Conservation (phyloP, 2,113 vertebrate genomes). For the Engystomops pustulosus region DNA sequence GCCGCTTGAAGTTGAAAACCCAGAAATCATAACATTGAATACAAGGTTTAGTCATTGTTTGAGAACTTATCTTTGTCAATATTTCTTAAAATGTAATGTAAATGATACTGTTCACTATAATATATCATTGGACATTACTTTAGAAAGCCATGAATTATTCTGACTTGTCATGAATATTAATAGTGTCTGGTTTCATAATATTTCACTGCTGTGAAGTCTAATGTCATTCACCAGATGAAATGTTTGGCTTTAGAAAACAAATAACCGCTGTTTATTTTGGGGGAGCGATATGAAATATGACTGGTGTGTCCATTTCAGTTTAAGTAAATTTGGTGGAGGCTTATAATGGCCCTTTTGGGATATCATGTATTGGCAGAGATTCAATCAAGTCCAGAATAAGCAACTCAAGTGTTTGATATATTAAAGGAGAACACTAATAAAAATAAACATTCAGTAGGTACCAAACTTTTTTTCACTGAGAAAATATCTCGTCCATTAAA, state of each 20-base stretch:
- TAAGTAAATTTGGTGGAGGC: background rate
- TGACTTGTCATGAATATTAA: constrained; percentile 79
- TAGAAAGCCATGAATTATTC: constrained; percentile 78
- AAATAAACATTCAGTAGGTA: no score
- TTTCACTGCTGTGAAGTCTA: constrained; percentile 75
- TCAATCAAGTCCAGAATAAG: background rate
- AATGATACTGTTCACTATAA: constrained; percentile 78
- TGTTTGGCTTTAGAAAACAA: constrained; percentile 71
- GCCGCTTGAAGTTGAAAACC: constrained; percentile 78
- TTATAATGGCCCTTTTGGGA: constrained; percentile 8
- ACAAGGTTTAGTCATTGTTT: constrained; percentile 81
- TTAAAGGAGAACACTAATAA: background rate
- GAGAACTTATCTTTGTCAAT: constrained; percentile 84
- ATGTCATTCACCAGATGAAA: constrained; percentile 57
- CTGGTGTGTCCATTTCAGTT: background rate
- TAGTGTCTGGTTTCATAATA: constrained; percentile 70
- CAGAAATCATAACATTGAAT: constrained; percentile 83
- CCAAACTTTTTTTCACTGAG: no score
- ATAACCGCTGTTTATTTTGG: constrained; percentile 58
- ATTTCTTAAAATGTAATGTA: constrained; percentile 79
- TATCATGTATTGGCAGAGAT: background rate
- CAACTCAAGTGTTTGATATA: background rate
- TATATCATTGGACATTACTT: constrained; percentile 77
- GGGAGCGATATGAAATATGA: constrained; percentile 14
- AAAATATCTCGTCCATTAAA: no score